These are phyloP conservation scores for Gymnosoma rotundatum DNA, from an alignment of 2,888 invertebrate genomes.

Conservation along the genomic window DNA sequence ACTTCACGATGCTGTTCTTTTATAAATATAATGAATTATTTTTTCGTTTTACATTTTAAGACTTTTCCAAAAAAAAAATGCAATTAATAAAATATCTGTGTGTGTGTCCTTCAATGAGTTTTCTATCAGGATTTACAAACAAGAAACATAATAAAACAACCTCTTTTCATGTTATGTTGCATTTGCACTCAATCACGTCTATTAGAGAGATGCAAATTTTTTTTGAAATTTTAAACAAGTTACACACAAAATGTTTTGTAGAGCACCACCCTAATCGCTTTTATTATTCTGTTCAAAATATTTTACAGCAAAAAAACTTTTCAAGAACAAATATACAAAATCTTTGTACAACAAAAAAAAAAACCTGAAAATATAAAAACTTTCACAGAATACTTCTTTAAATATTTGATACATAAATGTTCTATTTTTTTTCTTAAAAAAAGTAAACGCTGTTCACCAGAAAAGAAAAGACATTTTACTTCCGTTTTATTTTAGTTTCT, in stretches of 20 bases:
- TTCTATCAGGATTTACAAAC: background rate
- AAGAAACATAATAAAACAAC: background rate
- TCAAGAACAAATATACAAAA: slow-evolving; percentile 3
- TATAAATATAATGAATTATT: slow-evolving; percentile 5
- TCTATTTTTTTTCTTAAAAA: background rate
- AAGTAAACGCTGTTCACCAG: background rate
- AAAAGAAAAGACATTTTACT: background rate
- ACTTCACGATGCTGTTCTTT: background rate
- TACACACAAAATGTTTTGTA: background rate
- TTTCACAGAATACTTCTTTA: slow-evolving; percentile 26
- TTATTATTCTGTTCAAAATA: background rate
- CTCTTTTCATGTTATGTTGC: background rate
- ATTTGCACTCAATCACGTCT: background rate
- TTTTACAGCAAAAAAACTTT: slow-evolving; percentile 5
- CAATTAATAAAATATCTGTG: slow-evolving; percentile 10
- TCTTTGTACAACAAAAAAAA: slow-evolving; percentile 11
- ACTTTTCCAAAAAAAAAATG: background rate
- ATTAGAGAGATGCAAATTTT: background rate
- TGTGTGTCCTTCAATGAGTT: slow-evolving; percentile 3
- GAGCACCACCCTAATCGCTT: background rate
- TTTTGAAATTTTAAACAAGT: background rate
- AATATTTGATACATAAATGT: slow-evolving; percentile 34
- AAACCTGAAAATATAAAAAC: slow-evolving; percentile 17
- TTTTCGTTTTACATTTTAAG: background rate
- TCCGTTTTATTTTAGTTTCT: background rate